phyloP scores from a whole-genome alignment of 2,113 vertebrate genomes.

The Calonectris borealis region DNA sequence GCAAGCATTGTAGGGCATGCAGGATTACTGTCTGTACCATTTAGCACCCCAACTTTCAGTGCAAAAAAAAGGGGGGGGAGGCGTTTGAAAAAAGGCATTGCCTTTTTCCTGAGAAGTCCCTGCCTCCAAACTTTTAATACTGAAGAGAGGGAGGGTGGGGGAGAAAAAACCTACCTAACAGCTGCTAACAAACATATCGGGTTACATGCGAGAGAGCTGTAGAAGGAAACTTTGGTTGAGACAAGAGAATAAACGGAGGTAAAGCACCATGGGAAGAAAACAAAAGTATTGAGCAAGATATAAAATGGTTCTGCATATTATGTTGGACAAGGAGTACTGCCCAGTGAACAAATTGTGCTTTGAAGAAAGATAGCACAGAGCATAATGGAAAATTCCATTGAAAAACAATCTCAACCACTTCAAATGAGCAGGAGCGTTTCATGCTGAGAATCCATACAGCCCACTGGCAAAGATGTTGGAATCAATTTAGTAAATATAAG shows the following conservation, averaged over 20 bases:
- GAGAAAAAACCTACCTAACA: rapidly evolving
- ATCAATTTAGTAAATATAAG: conserved; percentile 15
- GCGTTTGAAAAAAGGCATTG: neutral
- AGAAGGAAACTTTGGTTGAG: neutral
- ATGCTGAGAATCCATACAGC: neutral
- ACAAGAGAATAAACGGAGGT: neutral
- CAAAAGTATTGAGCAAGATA: neutral
- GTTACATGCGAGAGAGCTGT: rapidly evolving
- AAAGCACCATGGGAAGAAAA: neutral
- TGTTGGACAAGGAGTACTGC: neutral
- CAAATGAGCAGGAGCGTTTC: conserved; percentile 8
- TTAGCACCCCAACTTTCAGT: neutral
- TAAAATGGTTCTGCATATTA: neutral
- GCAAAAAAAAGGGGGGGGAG: neutral
- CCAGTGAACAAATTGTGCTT: neutral
- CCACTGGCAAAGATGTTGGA: conserved; percentile 22
- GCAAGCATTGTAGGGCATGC: neutral
- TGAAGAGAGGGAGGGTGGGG: no score
- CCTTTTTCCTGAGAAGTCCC: neutral
- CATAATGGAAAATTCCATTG: conserved; percentile 27
- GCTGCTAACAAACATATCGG: neutral
- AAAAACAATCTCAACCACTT: conserved; percentile 23
- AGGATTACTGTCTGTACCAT: neutral
- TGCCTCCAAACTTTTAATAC: neutral
- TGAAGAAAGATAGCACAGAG: neutral